A percentile compares a stretch with the other conserved stretches of the same genome.
phyloP scores from a whole-genome alignment of 2,113 vertebrate genomes.

The Orycteropus afer region DNA sequence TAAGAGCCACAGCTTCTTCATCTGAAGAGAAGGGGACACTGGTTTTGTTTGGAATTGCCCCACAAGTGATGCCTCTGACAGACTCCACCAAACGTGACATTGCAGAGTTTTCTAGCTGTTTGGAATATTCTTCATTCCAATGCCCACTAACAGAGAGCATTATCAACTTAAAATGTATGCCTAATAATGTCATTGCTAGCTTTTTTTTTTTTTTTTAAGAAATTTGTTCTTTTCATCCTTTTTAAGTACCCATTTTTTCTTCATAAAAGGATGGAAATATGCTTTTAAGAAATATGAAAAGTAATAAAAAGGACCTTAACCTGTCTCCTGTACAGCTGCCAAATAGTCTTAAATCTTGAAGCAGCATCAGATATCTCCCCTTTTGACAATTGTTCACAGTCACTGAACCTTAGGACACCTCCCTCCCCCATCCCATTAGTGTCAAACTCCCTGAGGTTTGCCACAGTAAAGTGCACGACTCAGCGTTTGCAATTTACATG shows the following conservation, averaged over 20 bases:
- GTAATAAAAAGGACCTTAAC: constrained; percentile 47
- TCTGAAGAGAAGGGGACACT: not conserved
- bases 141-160: not conserved
- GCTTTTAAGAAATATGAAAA: constrained; percentile 20
- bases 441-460: constrained; percentile 71
- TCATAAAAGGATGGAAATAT: constrained; percentile 18
- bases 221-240: not conserved
- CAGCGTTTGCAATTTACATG: constrained; percentile 77
- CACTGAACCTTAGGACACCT: constrained; percentile 25
- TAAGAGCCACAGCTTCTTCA: not conserved
- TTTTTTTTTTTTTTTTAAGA: constrained; percentile 22
- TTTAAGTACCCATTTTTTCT: constrained; percentile 37
- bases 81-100: not conserved
- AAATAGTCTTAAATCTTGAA: constrained; percentile 31
- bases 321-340: constrained; percentile 33
- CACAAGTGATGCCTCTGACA: not conserved
- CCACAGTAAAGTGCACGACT: constrained; percentile 63
- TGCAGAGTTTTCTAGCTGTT: not conserved
- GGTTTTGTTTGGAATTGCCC: not conserved
- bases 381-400: constrained; percentile 53
- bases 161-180: not conserved
- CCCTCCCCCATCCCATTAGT: constrained; percentile 59
- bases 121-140: not conserved
- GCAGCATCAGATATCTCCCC: not conserved
- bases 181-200: not conserved